Evolutionary conservation across 1,140 invertebrate genomes (phyloP), one percentile per base, ranked within the genome.

Genomic region (Tetragnatha versicolor): DNA sequence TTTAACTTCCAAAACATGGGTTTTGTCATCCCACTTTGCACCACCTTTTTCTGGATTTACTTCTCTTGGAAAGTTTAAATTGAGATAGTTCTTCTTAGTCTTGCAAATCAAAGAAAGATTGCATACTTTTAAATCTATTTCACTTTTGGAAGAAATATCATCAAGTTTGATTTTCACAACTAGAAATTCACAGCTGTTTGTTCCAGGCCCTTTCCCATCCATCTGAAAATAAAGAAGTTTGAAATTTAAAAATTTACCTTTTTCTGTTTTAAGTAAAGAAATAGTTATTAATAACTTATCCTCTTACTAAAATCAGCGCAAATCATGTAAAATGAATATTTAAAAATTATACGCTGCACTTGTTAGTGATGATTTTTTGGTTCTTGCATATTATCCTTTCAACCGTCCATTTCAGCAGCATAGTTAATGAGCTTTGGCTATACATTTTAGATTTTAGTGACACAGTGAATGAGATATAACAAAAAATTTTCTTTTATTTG

Each of bases 141-240:
- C 73, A 17, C 66, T 47, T 5, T 5, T 65, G 25, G 73, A 77
- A 37, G n/a, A 37, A 17, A 17, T 42, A 4, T 45, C 61, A 39
- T 49, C 10, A 22, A 66, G 55, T 31, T 77, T 37, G 3, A 77
- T 77, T 58, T 77, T 77, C 14, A 77, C n/a, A 39, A 77, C 37
- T 63, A 66, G 53, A 42, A 33, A 35, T 51, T 77, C 73, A 55
- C 73, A 77, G 22, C 45, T 65, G 20, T 66, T 66, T 5, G 73
- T 53, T 9, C 73, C 73, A 20, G 73, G 73, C 20, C 47, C 61
- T 66, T 77, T 77, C 20, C 35, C 47, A 66, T 45, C 33, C 17
- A 77, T 17, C 73, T 77, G 31, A 42, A 53, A 29, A 45, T 4
- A 22, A 72, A 58, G 22, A 22, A 37, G 9, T 42, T 20, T 42